A percentile compares a stretch with the other conserved stretches of the same genome.
Evolutionary conservation across 2,797 vertebrate genomes (phyloP).

Genomic region (Enteromius trimaculatus): DNA sequence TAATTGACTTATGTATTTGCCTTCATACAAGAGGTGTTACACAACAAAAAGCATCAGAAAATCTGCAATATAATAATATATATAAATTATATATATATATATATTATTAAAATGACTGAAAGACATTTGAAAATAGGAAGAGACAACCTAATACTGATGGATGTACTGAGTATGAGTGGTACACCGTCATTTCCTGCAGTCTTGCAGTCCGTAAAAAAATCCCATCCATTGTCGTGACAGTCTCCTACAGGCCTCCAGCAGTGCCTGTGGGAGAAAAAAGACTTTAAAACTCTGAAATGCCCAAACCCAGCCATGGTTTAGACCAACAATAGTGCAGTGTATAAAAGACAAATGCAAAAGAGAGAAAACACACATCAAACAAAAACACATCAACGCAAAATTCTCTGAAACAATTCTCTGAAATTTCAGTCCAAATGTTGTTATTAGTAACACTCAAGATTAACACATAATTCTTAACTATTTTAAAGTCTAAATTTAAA

Average conservation of each 20-base stretch:
- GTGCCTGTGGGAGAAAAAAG: conserved; percentile 72
- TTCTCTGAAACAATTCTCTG: neutral
- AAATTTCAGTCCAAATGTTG: neutral
- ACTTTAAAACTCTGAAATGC: conserved; percentile 67
- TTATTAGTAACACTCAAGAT: neutral
- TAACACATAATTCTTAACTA: neutral
- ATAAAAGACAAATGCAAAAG: neutral
- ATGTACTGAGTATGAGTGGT: neutral
- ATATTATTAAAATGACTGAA: conserved; percentile 3
- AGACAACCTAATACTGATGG: neutral
- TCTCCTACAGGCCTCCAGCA: conserved; percentile 66
- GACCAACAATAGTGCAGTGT: conserved; percentile 19
- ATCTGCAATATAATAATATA: neutral
- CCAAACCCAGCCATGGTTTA: conserved; percentile 64
- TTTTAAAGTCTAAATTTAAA: neutral
- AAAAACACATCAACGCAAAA: neutral
- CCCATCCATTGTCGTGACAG: conserved; percentile 78
- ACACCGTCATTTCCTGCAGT: conserved; percentile 25
- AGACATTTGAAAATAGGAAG: neutral
- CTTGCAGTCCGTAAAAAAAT: conserved; percentile 47
- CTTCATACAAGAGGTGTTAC: conserved; percentile 42
- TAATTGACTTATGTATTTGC: conserved; percentile 71
- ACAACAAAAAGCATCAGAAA: neutral
- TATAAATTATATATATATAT: too few species aligned
- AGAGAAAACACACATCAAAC: neutral